phyloP scores from a whole-genome alignment of 1,140 invertebrate species.

The Calycopis cecrops region DNA sequence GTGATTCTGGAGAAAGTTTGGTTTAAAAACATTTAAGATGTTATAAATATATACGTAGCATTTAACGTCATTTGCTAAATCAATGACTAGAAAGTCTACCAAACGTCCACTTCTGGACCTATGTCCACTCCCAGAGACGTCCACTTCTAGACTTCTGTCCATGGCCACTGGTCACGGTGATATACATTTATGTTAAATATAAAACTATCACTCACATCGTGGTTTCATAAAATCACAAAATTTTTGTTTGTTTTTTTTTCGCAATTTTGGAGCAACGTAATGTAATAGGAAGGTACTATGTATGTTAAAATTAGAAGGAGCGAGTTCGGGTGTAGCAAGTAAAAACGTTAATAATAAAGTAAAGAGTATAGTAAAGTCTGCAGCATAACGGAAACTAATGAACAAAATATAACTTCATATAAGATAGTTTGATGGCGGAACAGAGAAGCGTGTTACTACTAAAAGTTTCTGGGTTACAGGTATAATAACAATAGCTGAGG shows the following conservation, averaged over 20 bases:
- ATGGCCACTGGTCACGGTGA: too few relatives aligned
- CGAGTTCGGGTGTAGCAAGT: not conserved
- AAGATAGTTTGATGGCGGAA: slow-evolving; percentile 1
- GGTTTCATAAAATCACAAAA: too few relatives aligned
- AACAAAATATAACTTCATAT: not conserved
- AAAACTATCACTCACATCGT: too few relatives aligned
- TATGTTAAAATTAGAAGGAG: not conserved
- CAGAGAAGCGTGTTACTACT: not conserved
- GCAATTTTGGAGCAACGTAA: not conserved
- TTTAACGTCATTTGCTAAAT: too few relatives aligned
- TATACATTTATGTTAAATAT: too few relatives aligned
- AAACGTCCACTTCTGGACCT: too few relatives aligned
- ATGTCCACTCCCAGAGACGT: too few relatives aligned
- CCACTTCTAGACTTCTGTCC: too few relatives aligned
- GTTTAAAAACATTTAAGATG: too few relatives aligned
- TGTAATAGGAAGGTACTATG: not conserved
- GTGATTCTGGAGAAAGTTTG: too few relatives aligned
- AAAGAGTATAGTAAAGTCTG: not conserved
- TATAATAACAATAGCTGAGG: slow-evolving; percentile 8
- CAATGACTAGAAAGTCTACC: too few relatives aligned
- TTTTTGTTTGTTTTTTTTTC: not conserved
- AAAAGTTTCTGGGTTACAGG: slow-evolving; percentile 7
- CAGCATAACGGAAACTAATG: not conserved
- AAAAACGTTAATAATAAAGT: not conserved
- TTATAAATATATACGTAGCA: too few relatives aligned